phyloP scores from a whole-genome alignment of 2,113 vertebrate genomes.

The Salvelinus namaycush region DNA sequence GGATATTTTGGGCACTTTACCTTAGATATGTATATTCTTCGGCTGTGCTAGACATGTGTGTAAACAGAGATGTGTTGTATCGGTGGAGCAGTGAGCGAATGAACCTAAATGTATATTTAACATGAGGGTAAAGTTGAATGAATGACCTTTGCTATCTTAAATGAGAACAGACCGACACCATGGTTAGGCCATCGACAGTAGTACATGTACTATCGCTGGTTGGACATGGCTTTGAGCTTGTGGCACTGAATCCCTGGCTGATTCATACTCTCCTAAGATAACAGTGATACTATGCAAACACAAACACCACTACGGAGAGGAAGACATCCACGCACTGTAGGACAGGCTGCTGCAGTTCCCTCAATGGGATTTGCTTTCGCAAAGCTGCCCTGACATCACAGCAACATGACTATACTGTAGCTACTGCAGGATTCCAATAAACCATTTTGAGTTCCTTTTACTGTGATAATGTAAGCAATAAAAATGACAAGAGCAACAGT shows the following conservation, averaged over 20 bases:
- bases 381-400: background rate
- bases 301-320: background rate
- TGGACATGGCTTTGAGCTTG: background rate
- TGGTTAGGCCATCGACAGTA: no score
- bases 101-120: constrained; percentile 12
- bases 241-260: no score
- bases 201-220: background rate
- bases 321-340: background rate
- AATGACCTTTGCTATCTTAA: background rate
- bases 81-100: background rate
- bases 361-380: background rate
- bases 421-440: background rate
- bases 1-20: constrained; percentile 40
- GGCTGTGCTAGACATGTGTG: background rate
- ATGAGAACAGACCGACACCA: no score
- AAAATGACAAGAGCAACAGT: background rate
- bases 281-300: background rate
- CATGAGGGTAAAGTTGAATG: background rate
- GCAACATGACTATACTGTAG: constrained; percentile 10
- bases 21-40: constrained; percentile 40
- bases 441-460: constrained; percentile 15
- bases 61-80: constrained; percentile 7
- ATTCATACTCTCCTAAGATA: background rate
- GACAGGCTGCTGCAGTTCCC: background rate
- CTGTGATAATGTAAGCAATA: constrained; percentile 53